phyloP scores from a whole-genome alignment of 2,797 vertebrate species.

The Simalia tracyae region DNA sequence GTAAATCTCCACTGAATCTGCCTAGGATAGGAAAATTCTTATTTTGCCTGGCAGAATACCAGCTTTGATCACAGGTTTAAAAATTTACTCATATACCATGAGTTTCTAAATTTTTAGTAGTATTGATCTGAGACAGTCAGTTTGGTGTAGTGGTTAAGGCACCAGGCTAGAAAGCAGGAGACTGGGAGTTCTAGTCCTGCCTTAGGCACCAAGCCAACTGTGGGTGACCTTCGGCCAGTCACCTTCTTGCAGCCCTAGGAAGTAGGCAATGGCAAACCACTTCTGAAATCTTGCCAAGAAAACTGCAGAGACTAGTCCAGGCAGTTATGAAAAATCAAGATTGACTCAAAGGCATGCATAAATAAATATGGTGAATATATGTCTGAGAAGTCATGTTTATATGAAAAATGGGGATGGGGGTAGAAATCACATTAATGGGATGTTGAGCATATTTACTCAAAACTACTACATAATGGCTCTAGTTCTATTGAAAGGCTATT shows the following conservation, averaged over 20 bases:
- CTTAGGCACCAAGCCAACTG: neutral
- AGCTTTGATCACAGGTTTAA: neutral
- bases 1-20: neutral
- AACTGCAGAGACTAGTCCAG: neutral
- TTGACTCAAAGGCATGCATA: neutral
- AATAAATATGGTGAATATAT: neutral
- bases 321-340: neutral
- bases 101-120: neutral
- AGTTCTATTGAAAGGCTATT: neutral
- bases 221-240: neutral
- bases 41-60: neutral
- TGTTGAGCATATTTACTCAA: neutral
- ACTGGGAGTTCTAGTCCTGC: neutral
- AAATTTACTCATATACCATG: neutral
- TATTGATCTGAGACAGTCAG: neutral
- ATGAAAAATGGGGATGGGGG: neutral
- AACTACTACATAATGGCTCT: neutral
- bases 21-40: neutral
- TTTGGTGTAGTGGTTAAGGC: neutral
- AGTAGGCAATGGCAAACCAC: neutral
- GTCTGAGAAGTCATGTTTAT: neutral
- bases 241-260: neutral
- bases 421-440: neutral
- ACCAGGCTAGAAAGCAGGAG: neutral
- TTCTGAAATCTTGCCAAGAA: neutral